Base-by-base conservation (phyloP, 2,888 invertebrate species). In the Flexamia atlantica region DNA sequence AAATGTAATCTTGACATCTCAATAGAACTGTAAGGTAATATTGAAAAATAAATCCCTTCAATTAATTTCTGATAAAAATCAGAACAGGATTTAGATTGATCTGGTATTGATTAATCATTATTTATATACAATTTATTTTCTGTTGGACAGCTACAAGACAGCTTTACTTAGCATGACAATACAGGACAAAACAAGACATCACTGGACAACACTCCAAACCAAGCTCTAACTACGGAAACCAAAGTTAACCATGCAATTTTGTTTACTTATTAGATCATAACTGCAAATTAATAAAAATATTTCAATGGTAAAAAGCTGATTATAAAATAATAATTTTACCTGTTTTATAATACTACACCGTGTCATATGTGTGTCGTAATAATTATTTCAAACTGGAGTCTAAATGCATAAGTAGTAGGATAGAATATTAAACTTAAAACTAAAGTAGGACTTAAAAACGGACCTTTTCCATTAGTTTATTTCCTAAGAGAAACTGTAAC, bases 141-240 rank as follows among this genome's bases (percentile, higher is more conserved):
- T 57, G 9, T 20, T 57, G 17, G 23, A 57, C 30, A 30, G 64
- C 28, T 28, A 64, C 64, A 42, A 42, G 76, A 79, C 82, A 83
- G 82, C 82, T 83, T 57, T 83, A 74, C 82, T 83, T 74, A 83
- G 82, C 82, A 83, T 57, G 74, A 70, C 57, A 57, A 74, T 30
- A 83, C 72, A 83, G 53, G 57, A 83, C 82, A 57, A 74, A 32
- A 53, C 72, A 57, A 72, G 82, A 83, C 82, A 57, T 25, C 74
- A 83, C 82, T 32, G 79, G 79, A 79, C 57, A 30, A 57, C 79
- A 79, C 28, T 3, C 28, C 79, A 79, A 79, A 79, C 79, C 79
- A 79, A 79, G 79, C 79, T 79, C 79, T 79, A 79, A 79, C 79
- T 79, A 79, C 79, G 23, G 36, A 72, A 79, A 72, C 72, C 74